A percentile compares a stretch with the other conserved stretches of the same genome.
Conservation (phyloP, 2,113 vertebrate genomes). For the Morone chrysops region DNA sequence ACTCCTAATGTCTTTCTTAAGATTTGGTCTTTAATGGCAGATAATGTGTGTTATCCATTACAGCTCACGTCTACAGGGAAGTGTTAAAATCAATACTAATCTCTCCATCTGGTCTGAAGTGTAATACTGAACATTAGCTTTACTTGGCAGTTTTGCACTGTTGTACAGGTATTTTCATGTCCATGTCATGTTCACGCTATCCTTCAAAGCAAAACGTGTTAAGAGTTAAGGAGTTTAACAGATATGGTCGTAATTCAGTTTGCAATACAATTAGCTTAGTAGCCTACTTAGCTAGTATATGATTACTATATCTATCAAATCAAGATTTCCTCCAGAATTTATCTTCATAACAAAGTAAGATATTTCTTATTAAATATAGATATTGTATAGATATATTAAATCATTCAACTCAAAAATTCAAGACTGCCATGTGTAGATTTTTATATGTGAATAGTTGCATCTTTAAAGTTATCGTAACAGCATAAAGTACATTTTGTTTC, state of each 20-base stretch:
- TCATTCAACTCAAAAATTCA: neutral
- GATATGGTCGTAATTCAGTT: neutral
- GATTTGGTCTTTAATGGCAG: constrained; percentile 24
- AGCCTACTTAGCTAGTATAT: too few species aligned
- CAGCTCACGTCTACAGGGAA: neutral
- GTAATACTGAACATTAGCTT: neutral
- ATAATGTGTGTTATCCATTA: constrained; percentile 2
- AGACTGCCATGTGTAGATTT: neutral
- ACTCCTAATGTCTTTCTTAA: constrained; percentile 15
- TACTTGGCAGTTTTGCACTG: neutral
- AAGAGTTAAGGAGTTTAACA: neutral
- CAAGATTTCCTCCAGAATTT: too few species aligned
- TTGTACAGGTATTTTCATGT: neutral
- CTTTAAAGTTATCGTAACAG: too few species aligned
- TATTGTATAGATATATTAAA: neutral
- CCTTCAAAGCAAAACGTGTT: neutral
- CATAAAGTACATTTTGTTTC: too few species aligned
- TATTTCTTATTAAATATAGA: too few species aligned
- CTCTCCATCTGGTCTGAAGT: constrained; percentile 9
- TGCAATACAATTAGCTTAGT: neutral
- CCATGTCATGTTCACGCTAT: neutral
- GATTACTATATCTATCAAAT: too few species aligned
- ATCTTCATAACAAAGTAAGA: neutral
- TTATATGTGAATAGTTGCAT: too few species aligned
- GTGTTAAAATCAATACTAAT: constrained; percentile 40